Base-by-base conservation (phyloP, 2,888 invertebrate species). In the Caenorhabditis becei region DNA sequence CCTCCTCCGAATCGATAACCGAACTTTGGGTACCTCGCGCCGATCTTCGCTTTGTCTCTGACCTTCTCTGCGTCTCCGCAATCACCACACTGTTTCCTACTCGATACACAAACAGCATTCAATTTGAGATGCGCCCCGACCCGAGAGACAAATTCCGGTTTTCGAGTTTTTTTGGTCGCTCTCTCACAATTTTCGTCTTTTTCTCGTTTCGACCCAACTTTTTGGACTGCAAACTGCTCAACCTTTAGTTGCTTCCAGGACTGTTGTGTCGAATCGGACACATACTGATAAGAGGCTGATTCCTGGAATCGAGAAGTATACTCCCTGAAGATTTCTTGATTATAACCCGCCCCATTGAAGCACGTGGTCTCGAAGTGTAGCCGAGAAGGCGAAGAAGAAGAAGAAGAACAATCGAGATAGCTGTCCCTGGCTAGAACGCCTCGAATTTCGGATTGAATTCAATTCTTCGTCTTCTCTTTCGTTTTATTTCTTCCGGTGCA, bases 101-200 rank as follows among this genome's bases (percentile, higher is more conserved):
- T 74, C 72, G 72, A 65, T 41, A 74, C 65, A 74, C 72, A 72
- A 72, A 72, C 72, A 54, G 41, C 62, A 74, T 74, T 74, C 72
- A 65, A 65, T 74, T 63, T 58, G 72, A 63, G 72, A 74, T 74
- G 63, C 72, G 65, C 58, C n/a, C 54, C 54, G 51, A 71, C 69
- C 69, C 59, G 28, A 70, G n/a, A n/a, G 51, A 74, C 54, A 74
- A 74, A 65, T 74, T 65, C 72, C 65, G 72, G 63, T 74, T 74
- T 74, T 65, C 37, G 56, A 37, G 65, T 56, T 74, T 67, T 67
- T 72, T 65, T 72, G 37, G 53, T 53, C 71, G 53, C 71, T 54
- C 54, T n/a, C 49, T 59, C 59, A 14, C 77, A 47, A 53, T 51
- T 66, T 37, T 67, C 62, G 47, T 37, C 41, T 32, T 54, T 62